Evolutionary conservation across 2,888 invertebrate genomes (phyloP).

Genomic region (Atherix ibis): DNA sequence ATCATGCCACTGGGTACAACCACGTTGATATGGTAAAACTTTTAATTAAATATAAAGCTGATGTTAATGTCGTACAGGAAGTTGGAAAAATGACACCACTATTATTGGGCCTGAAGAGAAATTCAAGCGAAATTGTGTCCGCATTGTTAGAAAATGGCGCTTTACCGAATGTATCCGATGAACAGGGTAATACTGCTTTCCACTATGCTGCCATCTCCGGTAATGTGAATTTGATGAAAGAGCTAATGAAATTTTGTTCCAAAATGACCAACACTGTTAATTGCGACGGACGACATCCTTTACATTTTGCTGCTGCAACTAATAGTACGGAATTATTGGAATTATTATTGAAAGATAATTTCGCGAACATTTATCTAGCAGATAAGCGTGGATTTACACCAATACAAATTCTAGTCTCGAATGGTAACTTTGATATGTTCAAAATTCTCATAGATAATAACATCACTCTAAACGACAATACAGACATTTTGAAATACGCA

Average conservation of each 20-base stretch:
- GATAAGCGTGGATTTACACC: no score
- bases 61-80: slow-evolving; percentile 4
- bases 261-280: background rate
- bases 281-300: background rate
- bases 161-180: background rate
- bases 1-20: slow-evolving; percentile 2
- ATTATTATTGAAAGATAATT: background rate
- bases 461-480: no score
- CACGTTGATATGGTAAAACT: slow-evolving; percentile 1
- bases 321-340: background rate
- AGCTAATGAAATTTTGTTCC: background rate
- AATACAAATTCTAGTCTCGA: no score
- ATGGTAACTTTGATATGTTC: no score
- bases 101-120: background rate
- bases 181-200: slow-evolving; percentile 5
- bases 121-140: background rate
- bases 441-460: no score
- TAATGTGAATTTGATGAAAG: background rate
- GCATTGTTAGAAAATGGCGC: background rate
- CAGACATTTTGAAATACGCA: no score
- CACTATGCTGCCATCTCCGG: slow-evolving; percentile 8
- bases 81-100: slow-evolving; percentile 1
- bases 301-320: background rate
- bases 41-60: slow-evolving; percentile 5
- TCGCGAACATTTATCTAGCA: no score